phyloP scores from a whole-genome alignment of 2,113 vertebrate species.

The Thomomys bottae region DNA sequence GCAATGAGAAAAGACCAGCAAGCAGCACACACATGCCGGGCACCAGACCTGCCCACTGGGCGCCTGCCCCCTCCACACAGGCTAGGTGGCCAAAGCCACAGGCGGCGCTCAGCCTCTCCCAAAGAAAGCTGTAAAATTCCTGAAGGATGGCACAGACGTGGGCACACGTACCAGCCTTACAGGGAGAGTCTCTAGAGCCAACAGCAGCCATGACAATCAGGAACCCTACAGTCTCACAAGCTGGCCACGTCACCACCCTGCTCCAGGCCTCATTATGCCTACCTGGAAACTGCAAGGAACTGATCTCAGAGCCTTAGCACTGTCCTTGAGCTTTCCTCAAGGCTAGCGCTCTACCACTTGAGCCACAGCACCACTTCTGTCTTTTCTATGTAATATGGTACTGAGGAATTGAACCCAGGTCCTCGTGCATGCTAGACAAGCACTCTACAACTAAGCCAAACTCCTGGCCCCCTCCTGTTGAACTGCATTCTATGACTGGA shows the following conservation, averaged over 20 bases:
- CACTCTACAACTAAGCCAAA: no score
- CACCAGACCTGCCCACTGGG: conserved; percentile 62
- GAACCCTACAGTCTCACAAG: fast-evolving
- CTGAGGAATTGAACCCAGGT: no score
- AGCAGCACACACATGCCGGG: conserved; percentile 1
- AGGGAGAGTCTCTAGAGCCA: background rate
- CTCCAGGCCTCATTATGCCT: conserved; percentile 11
- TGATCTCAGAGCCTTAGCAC: no score
- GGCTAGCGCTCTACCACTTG: no score
- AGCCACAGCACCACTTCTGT: no score
- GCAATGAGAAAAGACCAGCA: conserved; percentile 32
- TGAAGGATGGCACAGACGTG: background rate
- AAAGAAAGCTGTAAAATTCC: conserved; percentile 63
- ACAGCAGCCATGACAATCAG: background rate
- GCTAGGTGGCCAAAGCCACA: conserved; percentile 27
- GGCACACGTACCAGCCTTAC: background rate
- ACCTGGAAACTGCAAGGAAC: background rate
- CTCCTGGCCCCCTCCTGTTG: no score
- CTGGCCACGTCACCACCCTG: background rate
- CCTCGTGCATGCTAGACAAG: no score
- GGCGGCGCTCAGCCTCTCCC: conserved; percentile 20
- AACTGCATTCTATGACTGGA: background rate
- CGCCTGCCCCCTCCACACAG: background rate
- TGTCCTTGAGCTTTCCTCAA: no score
- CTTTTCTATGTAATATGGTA: no score